Evolutionary conservation across 2,888 invertebrate genomes (phyloP).

Genomic region (Agonopterix heracliana): DNA sequence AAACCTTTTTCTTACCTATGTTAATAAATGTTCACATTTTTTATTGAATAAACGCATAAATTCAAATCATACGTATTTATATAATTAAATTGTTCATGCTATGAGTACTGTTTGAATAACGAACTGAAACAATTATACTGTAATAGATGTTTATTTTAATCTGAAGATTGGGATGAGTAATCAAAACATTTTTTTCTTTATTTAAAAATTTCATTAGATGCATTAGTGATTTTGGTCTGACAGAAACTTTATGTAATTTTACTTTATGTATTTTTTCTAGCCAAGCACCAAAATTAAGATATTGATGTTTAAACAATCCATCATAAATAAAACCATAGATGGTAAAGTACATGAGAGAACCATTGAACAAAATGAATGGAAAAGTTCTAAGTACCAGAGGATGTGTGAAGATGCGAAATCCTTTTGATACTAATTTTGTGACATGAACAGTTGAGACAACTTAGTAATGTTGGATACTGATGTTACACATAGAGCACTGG

Average conservation of each 20-base stretch:
- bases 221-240: too few relatives aligned
- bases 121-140: too few relatives aligned
- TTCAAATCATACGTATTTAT: too few relatives aligned
- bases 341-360: constrained; percentile 47
- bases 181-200: not conserved
- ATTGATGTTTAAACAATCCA: not conserved
- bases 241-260: constrained; percentile 1
- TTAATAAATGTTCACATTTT: too few relatives aligned
- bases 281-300: constrained; percentile 16
- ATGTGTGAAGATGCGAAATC: constrained; percentile 32
- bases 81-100: constrained; percentile 25
- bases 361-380: constrained; percentile 12
- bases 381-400: constrained; percentile 23
- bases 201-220: too few relatives aligned
- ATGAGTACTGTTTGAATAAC: constrained; percentile 33
- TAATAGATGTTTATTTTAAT: too few relatives aligned
- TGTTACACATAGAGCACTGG: constrained; percentile 41
- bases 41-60: too few relatives aligned
- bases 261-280: constrained; percentile 40
- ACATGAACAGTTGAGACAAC: constrained; percentile 49
- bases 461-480: constrained; percentile 53
- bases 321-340: constrained; percentile 51
- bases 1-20: too few relatives aligned
- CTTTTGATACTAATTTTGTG: constrained; percentile 26
- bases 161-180: constrained; percentile 18